A percentile compares a stretch with the other conserved stretches of the same genome.
Conservation (phyloP, 1,140 invertebrate genomes). For the Magallana ariakensis region DNA sequence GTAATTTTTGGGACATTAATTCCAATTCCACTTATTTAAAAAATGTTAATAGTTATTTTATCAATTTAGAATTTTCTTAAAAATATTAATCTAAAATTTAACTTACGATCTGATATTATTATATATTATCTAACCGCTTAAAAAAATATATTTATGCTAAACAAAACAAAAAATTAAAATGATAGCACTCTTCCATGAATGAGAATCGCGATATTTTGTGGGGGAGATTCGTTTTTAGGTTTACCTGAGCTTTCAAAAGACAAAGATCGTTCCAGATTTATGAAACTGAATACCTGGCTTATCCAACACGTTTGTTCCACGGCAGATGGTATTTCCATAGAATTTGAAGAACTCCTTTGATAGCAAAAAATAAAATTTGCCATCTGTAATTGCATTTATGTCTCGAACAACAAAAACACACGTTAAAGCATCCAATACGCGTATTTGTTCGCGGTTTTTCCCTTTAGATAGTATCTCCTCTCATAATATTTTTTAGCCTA, state of each 20-base stretch:
- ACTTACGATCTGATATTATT: too few species aligned
- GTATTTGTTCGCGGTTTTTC: not conserved
- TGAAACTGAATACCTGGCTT: conserved; percentile 27
- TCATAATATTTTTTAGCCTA: not conserved
- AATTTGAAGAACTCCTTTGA: conserved; percentile 18
- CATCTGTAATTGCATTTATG: conserved; percentile 36
- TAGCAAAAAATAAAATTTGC: conserved; percentile 31
- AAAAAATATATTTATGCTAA: too few species aligned
- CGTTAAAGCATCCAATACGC: conserved; percentile 3
- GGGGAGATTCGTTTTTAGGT: not conserved
- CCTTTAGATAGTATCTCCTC: conserved; percentile 18
- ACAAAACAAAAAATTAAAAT: too few species aligned
- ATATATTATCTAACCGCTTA: too few species aligned
- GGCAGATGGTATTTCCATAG: conserved; percentile 27
- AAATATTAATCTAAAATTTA: too few species aligned
- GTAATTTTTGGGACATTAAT: too few species aligned
- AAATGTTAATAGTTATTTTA: too few species aligned
- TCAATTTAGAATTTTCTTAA: too few species aligned
- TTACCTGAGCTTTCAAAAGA: conserved; percentile 12
- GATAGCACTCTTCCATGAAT: too few species aligned
- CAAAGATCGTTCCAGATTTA: not conserved
- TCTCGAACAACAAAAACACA: conserved; percentile 28
- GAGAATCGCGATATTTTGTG: too few species aligned
- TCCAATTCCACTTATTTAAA: too few species aligned
- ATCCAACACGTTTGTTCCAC: not conserved